Percentiles rank a stretch among this genome's conserved stretches.
Evolutionary conservation across 2,888 invertebrate genomes (phyloP).

Genomic region (Polydrusus cervinus): DNA sequence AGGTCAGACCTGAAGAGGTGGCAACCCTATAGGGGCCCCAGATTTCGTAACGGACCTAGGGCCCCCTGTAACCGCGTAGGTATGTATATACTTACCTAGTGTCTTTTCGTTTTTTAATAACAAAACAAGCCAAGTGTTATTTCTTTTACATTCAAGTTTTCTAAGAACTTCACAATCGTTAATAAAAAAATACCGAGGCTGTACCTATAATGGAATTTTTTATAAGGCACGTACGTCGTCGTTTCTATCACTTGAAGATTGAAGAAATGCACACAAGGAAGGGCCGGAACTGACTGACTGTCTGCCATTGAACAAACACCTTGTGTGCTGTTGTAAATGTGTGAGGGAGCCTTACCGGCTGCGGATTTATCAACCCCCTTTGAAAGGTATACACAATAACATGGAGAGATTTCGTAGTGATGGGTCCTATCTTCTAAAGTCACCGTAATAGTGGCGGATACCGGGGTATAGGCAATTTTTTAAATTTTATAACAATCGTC

Average conservation of each 20-base stretch:
- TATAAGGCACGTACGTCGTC: constrained; percentile 10
- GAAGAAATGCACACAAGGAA: constrained; percentile 12
- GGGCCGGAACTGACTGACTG: constrained; percentile 21
- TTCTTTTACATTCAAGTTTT: no score
- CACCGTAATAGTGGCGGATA: no score
- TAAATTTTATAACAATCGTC: no score
- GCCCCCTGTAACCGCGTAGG: no score
- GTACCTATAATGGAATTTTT: background rate
- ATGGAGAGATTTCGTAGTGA: constrained; percentile 9
- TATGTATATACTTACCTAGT: no score
- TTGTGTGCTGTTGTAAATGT: constrained; percentile 14
- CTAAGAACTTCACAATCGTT: no score
- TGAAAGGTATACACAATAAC: constrained; percentile 5
- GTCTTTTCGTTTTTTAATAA: no score
- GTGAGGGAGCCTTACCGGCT: constrained; percentile 22
- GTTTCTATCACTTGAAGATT: constrained; percentile 7
- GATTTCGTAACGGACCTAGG: no score
- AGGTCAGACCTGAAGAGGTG: no score
- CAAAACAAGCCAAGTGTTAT: no score
- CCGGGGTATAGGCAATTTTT: no score
- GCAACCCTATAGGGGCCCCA: no score
- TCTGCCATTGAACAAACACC: constrained; percentile 14
- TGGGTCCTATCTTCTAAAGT: background rate
- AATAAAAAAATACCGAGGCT: background rate
- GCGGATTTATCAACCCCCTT: constrained; percentile 22